These are phyloP conservation scores for Andrena marginata DNA, from an alignment of 2,888 invertebrate genomes.

Conservation along the genomic window DNA sequence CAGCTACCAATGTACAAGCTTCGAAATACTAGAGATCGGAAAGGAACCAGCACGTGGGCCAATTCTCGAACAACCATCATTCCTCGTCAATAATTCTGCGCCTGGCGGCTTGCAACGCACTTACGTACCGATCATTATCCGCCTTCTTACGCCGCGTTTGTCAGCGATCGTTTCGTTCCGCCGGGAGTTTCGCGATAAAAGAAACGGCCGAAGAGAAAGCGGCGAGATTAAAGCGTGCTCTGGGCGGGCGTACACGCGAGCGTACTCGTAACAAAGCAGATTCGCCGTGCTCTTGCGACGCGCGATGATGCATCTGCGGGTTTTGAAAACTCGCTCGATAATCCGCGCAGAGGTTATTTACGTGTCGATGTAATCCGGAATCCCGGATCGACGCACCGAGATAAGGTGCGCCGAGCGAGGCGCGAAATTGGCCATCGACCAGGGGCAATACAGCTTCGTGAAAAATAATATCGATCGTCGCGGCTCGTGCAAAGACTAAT, in stretches of 20 bases:
- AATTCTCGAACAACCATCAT: not conserved
- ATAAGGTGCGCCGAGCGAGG: constrained; percentile 14
- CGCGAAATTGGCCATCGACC: constrained; percentile 19
- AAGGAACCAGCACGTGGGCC: not conserved
- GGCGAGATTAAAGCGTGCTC: not conserved
- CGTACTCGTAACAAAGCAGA: too few species aligned
- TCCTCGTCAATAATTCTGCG: not conserved
- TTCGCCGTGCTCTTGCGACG: not conserved
- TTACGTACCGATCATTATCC: constrained; percentile 24
- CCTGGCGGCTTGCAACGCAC: not conserved
- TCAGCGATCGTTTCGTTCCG: not conserved
- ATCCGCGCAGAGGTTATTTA: not conserved
- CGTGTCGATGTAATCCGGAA: constrained; percentile 11
- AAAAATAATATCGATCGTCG: too few species aligned
- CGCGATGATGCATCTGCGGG: constrained; percentile 5
- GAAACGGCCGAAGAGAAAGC: not conserved
- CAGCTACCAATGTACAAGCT: not conserved
- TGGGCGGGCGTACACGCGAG: not conserved
- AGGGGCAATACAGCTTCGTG: too few species aligned
- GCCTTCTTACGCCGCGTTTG: not conserved
- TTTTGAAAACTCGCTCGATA: constrained; percentile 17
- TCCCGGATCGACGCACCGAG: not conserved
- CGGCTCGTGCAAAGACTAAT: too few species aligned
- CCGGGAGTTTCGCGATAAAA: not conserved
- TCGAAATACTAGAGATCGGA: not conserved